These are phyloP conservation scores for Zalophus californianus DNA, from an alignment of 2,797 vertebrate species.

Conservation along the genomic window DNA sequence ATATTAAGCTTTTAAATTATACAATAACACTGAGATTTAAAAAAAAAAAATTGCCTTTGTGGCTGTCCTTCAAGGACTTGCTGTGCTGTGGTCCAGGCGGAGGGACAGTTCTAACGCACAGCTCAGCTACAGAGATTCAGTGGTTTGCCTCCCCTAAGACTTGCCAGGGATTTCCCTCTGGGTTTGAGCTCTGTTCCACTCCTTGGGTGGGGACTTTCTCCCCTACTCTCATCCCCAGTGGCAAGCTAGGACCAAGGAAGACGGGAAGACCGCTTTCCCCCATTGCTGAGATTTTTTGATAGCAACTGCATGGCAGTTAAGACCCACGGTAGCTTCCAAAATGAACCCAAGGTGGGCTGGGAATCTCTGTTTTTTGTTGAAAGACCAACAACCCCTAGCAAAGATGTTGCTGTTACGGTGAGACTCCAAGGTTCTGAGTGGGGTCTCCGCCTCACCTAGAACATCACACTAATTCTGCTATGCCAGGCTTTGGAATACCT, in stretches of 20 bases:
- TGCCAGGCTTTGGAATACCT: neutral
- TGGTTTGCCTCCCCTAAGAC: neutral
- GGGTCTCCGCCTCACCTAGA: neutral
- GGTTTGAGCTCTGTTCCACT: neutral
- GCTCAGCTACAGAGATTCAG: neutral
- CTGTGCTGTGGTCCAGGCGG: neutral
- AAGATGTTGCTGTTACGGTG: neutral
- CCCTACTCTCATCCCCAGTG: neutral
- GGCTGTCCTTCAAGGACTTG: neutral
- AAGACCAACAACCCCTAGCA: neutral
- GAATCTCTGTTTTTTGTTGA: neutral
- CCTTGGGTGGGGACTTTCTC: no score
- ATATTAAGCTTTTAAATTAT: constrained; percentile 62
- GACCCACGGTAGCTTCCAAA: neutral
- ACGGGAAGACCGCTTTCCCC: neutral
- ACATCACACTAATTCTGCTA: neutral
- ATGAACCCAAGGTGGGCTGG: neutral
- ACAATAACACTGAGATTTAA: neutral
- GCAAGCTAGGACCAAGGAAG: neutral
- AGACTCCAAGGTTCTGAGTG: neutral
- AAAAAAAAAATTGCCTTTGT: neutral
- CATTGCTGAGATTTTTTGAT: neutral
- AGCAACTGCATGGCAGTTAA: neutral
- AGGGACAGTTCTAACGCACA: neutral
- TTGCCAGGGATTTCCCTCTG: neutral